These are phyloP conservation scores for Podiceps cristatus DNA, from an alignment of 2,113 vertebrate genomes.

Conservation along the genomic window DNA sequence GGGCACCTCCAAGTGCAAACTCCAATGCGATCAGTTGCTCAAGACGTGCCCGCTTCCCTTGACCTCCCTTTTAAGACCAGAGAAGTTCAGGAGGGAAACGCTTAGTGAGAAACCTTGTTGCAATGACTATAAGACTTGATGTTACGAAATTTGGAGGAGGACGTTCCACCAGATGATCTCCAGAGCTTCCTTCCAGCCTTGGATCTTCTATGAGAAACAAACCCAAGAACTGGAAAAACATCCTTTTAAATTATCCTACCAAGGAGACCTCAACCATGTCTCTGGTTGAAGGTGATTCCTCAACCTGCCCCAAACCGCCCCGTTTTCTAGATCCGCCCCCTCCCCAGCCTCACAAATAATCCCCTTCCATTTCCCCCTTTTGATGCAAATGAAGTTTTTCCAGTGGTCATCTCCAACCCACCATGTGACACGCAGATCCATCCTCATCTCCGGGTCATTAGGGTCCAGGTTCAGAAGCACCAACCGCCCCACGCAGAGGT, in stretches of 20 bases:
- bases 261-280: not conserved
- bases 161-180: not conserved
- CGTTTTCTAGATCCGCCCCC: not conserved
- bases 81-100: not conserved
- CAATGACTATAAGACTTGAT: not conserved
- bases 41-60: not conserved
- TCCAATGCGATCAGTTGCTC: not conserved
- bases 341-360: not conserved
- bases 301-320: not conserved
- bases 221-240: not conserved
- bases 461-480: not conserved
- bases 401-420: not conserved
- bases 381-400: not conserved
- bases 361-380: not conserved
- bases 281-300: not conserved
- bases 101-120: not conserved
- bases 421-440: not conserved
- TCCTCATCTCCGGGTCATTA: not conserved
- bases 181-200: not conserved
- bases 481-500: accelerated
- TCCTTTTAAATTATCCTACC: not conserved
- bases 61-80: not conserved
- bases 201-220: not conserved
- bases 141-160: not conserved
- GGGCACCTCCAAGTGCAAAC: not conserved